These are phyloP conservation scores for Hyles vespertilio DNA, from an alignment of 1,140 invertebrate species.

Conservation along the genomic window DNA sequence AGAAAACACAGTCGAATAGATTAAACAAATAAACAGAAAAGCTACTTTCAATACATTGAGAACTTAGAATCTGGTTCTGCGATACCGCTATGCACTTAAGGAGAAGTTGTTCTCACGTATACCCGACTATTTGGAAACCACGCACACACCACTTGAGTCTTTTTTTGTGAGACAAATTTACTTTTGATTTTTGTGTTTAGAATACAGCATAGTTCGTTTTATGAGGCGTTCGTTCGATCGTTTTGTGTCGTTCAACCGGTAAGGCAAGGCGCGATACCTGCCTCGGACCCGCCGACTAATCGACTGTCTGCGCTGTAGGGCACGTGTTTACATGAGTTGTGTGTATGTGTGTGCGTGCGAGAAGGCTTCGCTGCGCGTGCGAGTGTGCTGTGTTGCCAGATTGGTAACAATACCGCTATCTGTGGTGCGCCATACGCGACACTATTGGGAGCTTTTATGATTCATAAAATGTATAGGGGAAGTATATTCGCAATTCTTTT, in stretches of 20 bases:
- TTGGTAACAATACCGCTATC: conserved; percentile 4
- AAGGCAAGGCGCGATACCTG: conserved; percentile 37
- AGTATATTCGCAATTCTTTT: background rate
- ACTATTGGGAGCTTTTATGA: no score
- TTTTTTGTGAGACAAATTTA: background rate
- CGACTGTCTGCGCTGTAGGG: conserved; percentile 36
- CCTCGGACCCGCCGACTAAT: conserved; percentile 38
- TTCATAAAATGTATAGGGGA: no score
- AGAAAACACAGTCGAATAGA: conserved; percentile 20
- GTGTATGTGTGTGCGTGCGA: conserved; percentile 31
- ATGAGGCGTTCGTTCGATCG: conserved; percentile 37
- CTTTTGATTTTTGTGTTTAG: conserved; percentile 15
- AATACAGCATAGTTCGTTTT: conserved; percentile 26
- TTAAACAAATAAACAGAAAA: conserved; percentile 30
- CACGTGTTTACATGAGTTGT: conserved; percentile 27
- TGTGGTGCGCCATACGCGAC: no score
- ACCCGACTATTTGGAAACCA: conserved; percentile 14
- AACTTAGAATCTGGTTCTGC: conserved; percentile 38
- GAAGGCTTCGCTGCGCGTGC: conserved; percentile 38
- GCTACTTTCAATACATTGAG: conserved; percentile 26
- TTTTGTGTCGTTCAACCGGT: conserved; percentile 38
- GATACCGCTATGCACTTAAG: conserved; percentile 39
- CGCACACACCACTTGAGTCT: conserved; percentile 11
- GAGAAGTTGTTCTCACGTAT: conserved; percentile 21
- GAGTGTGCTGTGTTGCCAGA: conserved; percentile 29